These are phyloP conservation scores for Stomatorhinus ivindoensis DNA, from an alignment of 2,113 vertebrate genomes.

Conservation along the genomic window DNA sequence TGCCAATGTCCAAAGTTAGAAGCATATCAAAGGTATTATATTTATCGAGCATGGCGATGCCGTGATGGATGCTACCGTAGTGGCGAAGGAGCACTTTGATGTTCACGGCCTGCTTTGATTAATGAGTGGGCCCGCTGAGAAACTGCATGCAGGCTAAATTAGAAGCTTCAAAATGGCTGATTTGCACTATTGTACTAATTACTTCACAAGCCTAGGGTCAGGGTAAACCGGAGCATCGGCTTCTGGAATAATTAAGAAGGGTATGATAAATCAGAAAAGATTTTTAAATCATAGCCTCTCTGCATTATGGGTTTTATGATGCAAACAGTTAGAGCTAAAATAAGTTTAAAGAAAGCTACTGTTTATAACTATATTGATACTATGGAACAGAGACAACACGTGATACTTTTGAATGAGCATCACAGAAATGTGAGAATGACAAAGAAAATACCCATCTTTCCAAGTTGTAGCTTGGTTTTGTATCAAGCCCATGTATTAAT, in stretches of 20 bases:
- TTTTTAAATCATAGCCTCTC: slow-evolving; percentile 23
- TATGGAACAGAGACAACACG: background rate
- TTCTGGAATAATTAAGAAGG: slow-evolving; percentile 28
- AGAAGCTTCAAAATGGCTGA: slow-evolving; percentile 76
- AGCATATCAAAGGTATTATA: slow-evolving; percentile 64
- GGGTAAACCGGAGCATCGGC: slow-evolving; percentile 53
- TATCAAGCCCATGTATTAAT: background rate
- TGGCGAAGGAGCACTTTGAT: slow-evolving; percentile 69
- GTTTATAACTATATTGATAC: background rate
- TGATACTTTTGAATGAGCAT: background rate
- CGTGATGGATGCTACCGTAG: slow-evolving; percentile 69
- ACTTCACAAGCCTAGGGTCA: slow-evolving; percentile 68
- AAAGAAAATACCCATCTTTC: background rate
- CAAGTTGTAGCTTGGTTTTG: background rate
- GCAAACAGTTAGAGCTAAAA: background rate
- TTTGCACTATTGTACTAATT: slow-evolving; percentile 81
- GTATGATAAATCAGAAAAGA: slow-evolving; percentile 28
- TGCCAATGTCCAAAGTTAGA: slow-evolving; percentile 57
- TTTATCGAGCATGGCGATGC: slow-evolving; percentile 59
- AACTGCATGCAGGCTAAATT: slow-evolving; percentile 71
- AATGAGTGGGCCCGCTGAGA: slow-evolving; percentile 70
- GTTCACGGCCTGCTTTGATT: slow-evolving; percentile 72
- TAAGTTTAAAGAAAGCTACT: background rate
- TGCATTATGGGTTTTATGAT: slow-evolving; percentile 17
- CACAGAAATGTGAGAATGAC: background rate